Evolutionary conservation across 2,888 invertebrate species (phyloP), one percentile per base, ranked within the genome.

Genomic region (Lampropteryx suffumata): DNA sequence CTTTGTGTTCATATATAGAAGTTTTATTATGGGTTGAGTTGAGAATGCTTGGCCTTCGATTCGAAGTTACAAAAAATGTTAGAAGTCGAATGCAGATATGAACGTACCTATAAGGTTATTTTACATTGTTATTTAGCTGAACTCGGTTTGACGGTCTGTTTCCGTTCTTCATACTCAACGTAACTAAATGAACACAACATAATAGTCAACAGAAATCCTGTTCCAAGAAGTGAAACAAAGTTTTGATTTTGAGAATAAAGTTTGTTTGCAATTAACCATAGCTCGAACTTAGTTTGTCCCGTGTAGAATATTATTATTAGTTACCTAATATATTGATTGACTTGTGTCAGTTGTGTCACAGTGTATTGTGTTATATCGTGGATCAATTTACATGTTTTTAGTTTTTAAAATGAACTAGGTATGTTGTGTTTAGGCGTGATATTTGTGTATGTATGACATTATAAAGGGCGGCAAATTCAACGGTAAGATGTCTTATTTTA

Each of bases 41-140:
- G 41, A 24, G 8, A 33, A 29, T 13, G 6, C 12, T 13, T 70
- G 77, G 73, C 82, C 82, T 82, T 80, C 79, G 65, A 76, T 82
- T 80, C 79, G 65, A 76, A 65, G 62, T 67, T 69, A 64, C 72
- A 75, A 74, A 72, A 77, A 69, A 71, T 73, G 65, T 67, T 64
- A 59, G 65, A 69, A 57, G 70, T 73, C 66, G 68, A 74, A 71
- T 72, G 73, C 69, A 76, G 70, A 11, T 59, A 76, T 67, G 65
- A 65, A 73, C 71, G 62, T 71, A n/a, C n/a, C n/a, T n/a, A 70
- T 69, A 79, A 77, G 79, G 82, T 79, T 82, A 82, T 79, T 75
- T 75, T 68, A 70, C 68, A 67, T 65, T 72, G 67, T 65, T 64
- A 61, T 55, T 53, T 63, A 58, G 54, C 37, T 49, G 42, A 44